These are phyloP conservation scores for Crax fasciolata DNA, from an alignment of 2,797 vertebrate genomes.

Conservation along the genomic window DNA sequence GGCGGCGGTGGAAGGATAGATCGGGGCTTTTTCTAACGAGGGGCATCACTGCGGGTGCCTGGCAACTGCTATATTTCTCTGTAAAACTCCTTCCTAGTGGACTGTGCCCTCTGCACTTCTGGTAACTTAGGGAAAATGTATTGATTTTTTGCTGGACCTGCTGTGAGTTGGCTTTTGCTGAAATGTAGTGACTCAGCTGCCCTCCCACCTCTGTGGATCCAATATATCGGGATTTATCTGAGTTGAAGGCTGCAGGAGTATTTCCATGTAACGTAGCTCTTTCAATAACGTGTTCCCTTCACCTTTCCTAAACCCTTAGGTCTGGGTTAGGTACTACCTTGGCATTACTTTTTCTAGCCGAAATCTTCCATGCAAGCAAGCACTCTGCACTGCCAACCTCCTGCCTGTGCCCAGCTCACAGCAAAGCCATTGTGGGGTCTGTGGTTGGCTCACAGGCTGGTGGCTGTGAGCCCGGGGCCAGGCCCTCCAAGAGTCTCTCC, in stretches of 20 bases:
- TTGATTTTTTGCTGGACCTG: constrained; percentile 70
- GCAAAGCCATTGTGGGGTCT: too few relatives aligned
- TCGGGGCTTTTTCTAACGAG: neutral
- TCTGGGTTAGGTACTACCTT: neutral
- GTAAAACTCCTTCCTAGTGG: constrained; percentile 19
- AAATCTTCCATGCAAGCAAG: neutral
- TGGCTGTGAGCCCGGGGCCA: neutral
- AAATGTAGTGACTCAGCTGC: constrained; percentile 50
- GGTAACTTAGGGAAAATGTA: constrained; percentile 51
- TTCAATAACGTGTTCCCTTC: neutral
- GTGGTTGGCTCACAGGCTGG: neutral
- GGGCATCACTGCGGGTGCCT: neutral
- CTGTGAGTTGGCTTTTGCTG: constrained; percentile 46
- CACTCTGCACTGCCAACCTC: fast-evolving
- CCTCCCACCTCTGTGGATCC: neutral
- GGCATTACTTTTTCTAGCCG: neutral
- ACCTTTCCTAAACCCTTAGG: neutral
- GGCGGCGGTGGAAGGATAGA: neutral
- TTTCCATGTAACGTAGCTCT: neutral
- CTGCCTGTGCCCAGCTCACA: neutral
- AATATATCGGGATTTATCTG: neutral
- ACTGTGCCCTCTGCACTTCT: constrained; percentile 16
- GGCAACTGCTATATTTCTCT: neutral
- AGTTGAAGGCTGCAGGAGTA: neutral
- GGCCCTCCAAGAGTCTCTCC: fast-evolving